Conservation (phyloP, 2,888 invertebrate species). For the Choreutis nemorana region DNA sequence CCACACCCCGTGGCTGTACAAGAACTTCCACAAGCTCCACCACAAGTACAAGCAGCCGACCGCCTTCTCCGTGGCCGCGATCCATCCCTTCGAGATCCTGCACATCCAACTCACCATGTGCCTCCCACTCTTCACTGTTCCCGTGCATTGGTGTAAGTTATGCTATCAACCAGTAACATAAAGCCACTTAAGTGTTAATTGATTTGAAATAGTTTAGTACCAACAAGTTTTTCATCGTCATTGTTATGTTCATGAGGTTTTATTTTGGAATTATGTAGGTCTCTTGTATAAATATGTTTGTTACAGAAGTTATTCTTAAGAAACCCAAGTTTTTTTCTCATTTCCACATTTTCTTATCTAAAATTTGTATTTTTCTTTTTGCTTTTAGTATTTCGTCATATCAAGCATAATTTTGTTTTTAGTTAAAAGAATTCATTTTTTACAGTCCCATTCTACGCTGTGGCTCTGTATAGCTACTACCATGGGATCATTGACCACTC, state of each 20-base stretch:
- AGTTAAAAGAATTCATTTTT: slow-evolving; percentile 1
- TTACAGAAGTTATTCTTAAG: too few relatives aligned
- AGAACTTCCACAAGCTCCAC: slow-evolving; percentile 76
- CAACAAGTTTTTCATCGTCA: too few relatives aligned
- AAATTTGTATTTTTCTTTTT: too few relatives aligned
- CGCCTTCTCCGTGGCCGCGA: slow-evolving; percentile 77
- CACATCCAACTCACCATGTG: slow-evolving; percentile 69
- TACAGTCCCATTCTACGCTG: slow-evolving; percentile 40
- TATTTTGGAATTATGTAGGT: too few relatives aligned
- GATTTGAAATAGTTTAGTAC: too few relatives aligned
- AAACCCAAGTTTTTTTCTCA: too few relatives aligned
- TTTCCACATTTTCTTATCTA: too few relatives aligned
- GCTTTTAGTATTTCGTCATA: not conserved
- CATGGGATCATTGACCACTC: slow-evolving; percentile 81
- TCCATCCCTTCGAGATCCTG: slow-evolving; percentile 75
- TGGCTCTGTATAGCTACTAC: slow-evolving; percentile 65
- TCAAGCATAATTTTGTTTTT: slow-evolving; percentile 7
- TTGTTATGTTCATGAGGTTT: too few relatives aligned
- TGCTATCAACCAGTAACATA: too few relatives aligned
- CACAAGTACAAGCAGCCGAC: slow-evolving; percentile 81
- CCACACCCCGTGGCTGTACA: slow-evolving; percentile 74
- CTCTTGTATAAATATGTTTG: too few relatives aligned
- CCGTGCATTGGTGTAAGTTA: slow-evolving; percentile 73
- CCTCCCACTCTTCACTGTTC: slow-evolving; percentile 69
- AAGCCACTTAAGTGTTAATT: too few relatives aligned